These are phyloP conservation scores for Ornithorhynchus anatinus DNA, from an alignment of 2,113 vertebrate species.

Conservation along the genomic window DNA sequence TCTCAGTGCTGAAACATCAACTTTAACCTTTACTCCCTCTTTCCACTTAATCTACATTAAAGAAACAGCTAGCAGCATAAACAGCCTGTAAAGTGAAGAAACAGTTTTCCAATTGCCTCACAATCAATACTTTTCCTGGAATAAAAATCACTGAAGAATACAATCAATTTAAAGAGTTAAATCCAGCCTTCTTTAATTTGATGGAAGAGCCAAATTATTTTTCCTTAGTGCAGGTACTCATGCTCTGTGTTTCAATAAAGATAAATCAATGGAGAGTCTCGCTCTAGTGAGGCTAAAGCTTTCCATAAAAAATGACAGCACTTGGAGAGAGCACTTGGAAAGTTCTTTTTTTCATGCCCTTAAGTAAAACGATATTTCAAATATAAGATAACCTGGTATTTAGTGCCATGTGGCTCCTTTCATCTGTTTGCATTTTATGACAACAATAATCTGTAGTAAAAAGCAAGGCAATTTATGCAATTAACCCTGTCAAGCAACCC, in stretches of 20 bases:
- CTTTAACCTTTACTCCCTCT: constrained; percentile 17
- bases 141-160: constrained; percentile 38
- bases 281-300: fast-evolving
- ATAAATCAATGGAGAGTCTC: neutral
- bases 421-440: neutral
- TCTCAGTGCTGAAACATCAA: neutral
- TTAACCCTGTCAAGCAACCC: neutral
- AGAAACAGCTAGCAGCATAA: constrained; percentile 20
- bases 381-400: neutral
- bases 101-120: constrained; percentile 23
- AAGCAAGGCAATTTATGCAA: neutral
- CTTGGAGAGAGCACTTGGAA: fast-evolving
- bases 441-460: neutral
- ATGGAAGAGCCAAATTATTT: constrained; percentile 12
- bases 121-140: constrained; percentile 60
- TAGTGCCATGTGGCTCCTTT: neutral
- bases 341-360: neutral
- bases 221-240: neutral
- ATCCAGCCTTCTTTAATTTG: constrained; percentile 46
- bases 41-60: constrained; percentile 7
- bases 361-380: neutral
- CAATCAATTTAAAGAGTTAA: constrained; percentile 52
- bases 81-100: neutral
- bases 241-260: constrained; percentile 37
- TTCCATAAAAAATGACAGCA: neutral